Base-by-base conservation (phyloP, 2,888 invertebrate species). In the Cephus runcator region DNA sequence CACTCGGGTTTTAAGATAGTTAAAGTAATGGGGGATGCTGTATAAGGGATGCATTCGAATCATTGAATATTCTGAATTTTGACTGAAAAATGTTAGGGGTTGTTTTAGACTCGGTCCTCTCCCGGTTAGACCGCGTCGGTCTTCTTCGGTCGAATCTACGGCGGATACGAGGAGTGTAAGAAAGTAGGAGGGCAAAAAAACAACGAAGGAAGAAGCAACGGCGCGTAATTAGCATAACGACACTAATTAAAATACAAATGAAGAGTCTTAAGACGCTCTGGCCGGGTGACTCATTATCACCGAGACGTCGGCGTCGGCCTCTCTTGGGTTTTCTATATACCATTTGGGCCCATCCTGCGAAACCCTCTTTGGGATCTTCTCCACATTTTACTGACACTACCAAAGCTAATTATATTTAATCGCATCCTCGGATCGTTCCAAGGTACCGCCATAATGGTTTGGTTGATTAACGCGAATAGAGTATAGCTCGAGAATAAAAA, bases 231-330 rank as follows among this genome's bases (percentile, higher is more conserved):
- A 92, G 92, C 92, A 94, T 94, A 94, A 94, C 94, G 94, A 94
- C 93, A 93, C 94, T 94, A 94, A 94, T 94, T 94, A 94, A 94
- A 94, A 94, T 94, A 94, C 94, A 94, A 94, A 94, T 94, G 94
- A 94, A 94, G 93, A 93, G 93, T 93, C 93, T 94, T 94, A 93
- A 93, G 93, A 93, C 92, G 92, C 90, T 92, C 91, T 91, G 87
- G 91, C 91, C 83, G 84, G 87, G 85, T 88, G 89, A 90, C 89
- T 90, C 91, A 91, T 91, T 90, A 91, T 91, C 90, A 85, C 87
- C 84, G 83, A 86, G 85, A 83, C 84, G 71, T 33, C 71, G 71
- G 56, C 69, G 85, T 86, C 86, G 82, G 82, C 34, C 79, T 75
- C 79, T 80, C 81, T 81, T 76, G 23, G 23, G 69, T 34, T 83